Conservation (phyloP, 30 jellyfish, hydroid and myxozoan genomes). For the Hydractinia echinata region DNA sequence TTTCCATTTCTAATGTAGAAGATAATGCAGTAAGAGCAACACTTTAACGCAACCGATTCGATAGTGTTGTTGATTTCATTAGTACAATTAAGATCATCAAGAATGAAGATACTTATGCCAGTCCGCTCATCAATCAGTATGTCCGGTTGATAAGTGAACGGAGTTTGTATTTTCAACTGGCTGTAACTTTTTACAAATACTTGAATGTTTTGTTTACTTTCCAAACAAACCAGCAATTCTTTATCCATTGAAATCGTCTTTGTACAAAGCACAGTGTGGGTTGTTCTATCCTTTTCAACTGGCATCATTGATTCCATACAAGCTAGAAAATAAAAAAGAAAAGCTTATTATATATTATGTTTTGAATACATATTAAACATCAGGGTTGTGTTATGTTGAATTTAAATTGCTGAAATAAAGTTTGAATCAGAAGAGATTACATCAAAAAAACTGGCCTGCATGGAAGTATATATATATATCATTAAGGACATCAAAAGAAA, state of each 20-base stretch:
- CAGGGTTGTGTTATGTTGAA: too few species aligned
- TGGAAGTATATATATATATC: too few species aligned
- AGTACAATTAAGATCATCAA: not conserved
- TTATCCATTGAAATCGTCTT: slow-evolving; percentile 39
- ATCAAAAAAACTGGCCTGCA: too few species aligned
- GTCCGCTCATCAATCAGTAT: slow-evolving; percentile 60
- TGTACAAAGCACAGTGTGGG: slow-evolving; percentile 39
- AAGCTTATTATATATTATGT: too few species aligned
- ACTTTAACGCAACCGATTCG: slow-evolving; percentile 34
- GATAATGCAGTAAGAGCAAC: slow-evolving; percentile 25
- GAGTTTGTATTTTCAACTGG: not conserved
- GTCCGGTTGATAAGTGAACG: slow-evolving; percentile 52
- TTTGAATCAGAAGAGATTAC: too few species aligned
- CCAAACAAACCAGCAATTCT: slow-evolving; percentile 53
- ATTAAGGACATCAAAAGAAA: too few species aligned
- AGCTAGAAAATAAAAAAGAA: too few species aligned
- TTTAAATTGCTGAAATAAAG: too few species aligned
- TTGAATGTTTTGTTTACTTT: slow-evolving; percentile 41
- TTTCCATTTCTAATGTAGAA: not conserved
- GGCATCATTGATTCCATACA: too few species aligned
- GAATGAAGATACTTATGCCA: slow-evolving; percentile 30
- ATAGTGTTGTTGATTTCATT: not conserved
- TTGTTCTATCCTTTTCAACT: too few species aligned
- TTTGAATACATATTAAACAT: too few species aligned
- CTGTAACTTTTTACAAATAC: slow-evolving; percentile 48